Conservation (phyloP, 2,888 invertebrate species). For the Iselma pallidipennis region DNA sequence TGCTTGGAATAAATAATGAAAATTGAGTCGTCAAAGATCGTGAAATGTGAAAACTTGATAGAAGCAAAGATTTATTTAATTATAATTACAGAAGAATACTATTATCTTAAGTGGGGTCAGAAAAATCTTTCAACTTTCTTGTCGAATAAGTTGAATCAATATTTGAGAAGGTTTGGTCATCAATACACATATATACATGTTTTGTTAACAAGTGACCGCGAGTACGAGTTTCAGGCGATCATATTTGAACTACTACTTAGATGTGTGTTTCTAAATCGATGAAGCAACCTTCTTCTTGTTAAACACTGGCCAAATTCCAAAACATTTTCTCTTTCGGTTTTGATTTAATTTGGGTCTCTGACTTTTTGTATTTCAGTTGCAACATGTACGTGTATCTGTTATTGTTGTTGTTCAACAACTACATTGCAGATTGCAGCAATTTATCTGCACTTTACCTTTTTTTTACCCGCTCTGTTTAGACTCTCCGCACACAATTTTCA, state of each 20-base stretch:
- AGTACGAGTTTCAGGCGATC: conserved; percentile 16
- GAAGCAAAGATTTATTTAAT: conserved; percentile 10
- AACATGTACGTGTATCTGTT: conserved; percentile 4
- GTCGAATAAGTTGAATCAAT: conserved; percentile 25
- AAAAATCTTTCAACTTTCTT: conserved; percentile 20
- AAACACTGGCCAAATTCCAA: neutral
- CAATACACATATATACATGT: conserved; percentile 9
- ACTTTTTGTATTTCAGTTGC: conserved; percentile 5
- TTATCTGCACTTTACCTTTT: neutral
- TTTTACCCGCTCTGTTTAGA: too few relatives aligned
- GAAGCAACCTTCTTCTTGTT: neutral
- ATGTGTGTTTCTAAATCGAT: conserved; percentile 6
- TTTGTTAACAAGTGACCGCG: conserved; percentile 20
- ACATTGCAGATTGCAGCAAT: neutral
- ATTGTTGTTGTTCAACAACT: neutral
- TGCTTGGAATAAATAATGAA: conserved; percentile 6
- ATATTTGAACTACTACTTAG: conserved; percentile 23
- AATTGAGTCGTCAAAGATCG: conserved; percentile 23
- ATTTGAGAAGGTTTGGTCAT: conserved; percentile 27
- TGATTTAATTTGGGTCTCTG: neutral
- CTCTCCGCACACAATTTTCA: neutral
- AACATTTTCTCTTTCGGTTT: neutral
- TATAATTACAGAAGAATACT: neutral
- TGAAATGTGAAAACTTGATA: conserved; percentile 21
- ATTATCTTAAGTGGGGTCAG: conserved; percentile 13